Evolutionary conservation across 1,140 invertebrate genomes (phyloP), one percentile per base, ranked within the genome.

Genomic region (Aricia agestis): DNA sequence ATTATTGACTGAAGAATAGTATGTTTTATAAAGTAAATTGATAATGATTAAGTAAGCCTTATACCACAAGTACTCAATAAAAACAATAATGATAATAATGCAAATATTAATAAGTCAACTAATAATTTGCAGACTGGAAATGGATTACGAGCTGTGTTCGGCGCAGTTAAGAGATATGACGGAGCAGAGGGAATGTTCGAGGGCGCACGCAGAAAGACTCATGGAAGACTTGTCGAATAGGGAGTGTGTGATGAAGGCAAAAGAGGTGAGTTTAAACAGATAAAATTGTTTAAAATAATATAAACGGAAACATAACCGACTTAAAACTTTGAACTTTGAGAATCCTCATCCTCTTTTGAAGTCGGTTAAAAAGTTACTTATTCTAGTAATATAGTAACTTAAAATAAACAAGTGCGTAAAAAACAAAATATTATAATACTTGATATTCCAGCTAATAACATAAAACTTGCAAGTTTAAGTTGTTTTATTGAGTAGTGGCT

Each of bases 131-230:
- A 92, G 92, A 74, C 82, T 92, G 77, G 92, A 93, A 78, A 91
- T 91, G 83, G 92, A 93, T 76, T 92, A 92, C 75, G 89, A 92
- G 76, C 83, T 92, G 11, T 87, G 89, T 75, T 87, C 89, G 58
- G 90, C 90, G 32, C 89, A 92, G 80, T 71, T 92, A 69, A 83
- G 89, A 78, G 93, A 94, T 67, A 87, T 94, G 82, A 93, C 93
- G 72, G 93, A 92, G 87, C 93, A 90, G 79, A 84, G 85, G 75
- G 93, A 88, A 61, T 90, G 87, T 74, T 93, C 93, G 19, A 82
- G 91, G 5, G 92, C 81, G 73, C 92, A 92, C 79, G 92, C 83
- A 59, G 87, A 90, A 71, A 79, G 90, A 65, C 84, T 92, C 6
- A 77, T 90, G 79, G 76, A 75, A 0, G 88, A 94, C 68, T 88